Percentiles rank a stretch among this genome's conserved stretches.
Evolutionary conservation across 2,797 vertebrate genomes (phyloP).

Genomic region (Emydoidea blandingii): DNA sequence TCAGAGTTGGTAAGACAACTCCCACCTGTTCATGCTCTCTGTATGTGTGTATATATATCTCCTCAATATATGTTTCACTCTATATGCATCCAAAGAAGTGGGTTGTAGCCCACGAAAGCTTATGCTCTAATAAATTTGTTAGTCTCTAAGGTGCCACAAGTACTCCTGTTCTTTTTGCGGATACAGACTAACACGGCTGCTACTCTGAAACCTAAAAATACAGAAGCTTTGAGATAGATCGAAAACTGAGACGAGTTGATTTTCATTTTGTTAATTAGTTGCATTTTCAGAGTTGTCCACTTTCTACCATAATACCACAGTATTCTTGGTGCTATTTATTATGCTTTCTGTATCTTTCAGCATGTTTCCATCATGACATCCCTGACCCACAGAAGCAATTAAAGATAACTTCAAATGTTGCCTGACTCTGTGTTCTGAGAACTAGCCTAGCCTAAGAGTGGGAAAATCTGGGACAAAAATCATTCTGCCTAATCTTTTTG

Average conservation of each 20-base stretch:
- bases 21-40: no score
- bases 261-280: slow-evolving; percentile 38
- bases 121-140: no score
- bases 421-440: background rate
- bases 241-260: background rate
- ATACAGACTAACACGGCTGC: no score
- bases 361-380: slow-evolving; percentile 3
- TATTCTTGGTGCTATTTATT: background rate
- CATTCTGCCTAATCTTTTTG: background rate
- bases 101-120: no score
- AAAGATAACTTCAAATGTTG: background rate
- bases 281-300: background rate
- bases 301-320: background rate
- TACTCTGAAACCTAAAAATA: accelerated
- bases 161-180: no score
- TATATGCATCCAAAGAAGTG: no score
- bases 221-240: background rate
- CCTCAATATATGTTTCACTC: no score
- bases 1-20: no score
- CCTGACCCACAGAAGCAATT: background rate
- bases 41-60: no score
- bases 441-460: accelerated
- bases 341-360: background rate
- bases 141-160: no score
- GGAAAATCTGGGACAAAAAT: background rate